Evolutionary conservation across 1,140 invertebrate genomes (phyloP).

Genomic region (Drosophila tropicalis): DNA sequence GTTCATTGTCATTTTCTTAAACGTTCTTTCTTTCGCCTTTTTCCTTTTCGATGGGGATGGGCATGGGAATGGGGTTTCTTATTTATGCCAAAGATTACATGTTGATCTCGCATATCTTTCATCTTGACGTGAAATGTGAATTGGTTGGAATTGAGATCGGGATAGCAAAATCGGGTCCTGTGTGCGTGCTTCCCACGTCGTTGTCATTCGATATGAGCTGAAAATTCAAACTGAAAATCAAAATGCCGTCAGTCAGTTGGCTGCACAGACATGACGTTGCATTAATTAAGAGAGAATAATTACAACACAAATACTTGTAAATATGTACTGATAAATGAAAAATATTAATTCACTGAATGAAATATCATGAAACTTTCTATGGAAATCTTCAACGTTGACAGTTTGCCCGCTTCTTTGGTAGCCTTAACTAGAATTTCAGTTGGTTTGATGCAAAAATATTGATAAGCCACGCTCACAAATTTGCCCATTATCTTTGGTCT

Average conservation of each 20-base stretch:
- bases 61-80: constrained; percentile 25
- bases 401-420: constrained; percentile 62
- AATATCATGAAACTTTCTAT: constrained; percentile 44
- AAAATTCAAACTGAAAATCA: constrained; percentile 49
- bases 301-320: constrained; percentile 24
- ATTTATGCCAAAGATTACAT: constrained; percentile 79
- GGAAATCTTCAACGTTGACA: constrained; percentile 47
- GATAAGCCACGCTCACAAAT: constrained; percentile 55
- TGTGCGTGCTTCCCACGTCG: constrained; percentile 76
- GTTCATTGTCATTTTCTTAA: constrained; percentile 70
- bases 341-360: constrained; percentile 55
- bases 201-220: constrained; percentile 60
- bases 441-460: constrained; percentile 40
- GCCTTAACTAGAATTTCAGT: constrained; percentile 33
- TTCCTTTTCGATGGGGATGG: neutral
- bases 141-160: constrained; percentile 24
- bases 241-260: constrained; percentile 72
- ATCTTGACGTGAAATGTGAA: constrained; percentile 58
- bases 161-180: constrained; percentile 20
- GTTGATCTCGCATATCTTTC: constrained; percentile 80
- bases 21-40: constrained; percentile 38
- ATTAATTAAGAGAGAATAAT: constrained; percentile 61
- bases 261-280: constrained; percentile 52
- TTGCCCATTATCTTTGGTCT: constrained; percentile 49
- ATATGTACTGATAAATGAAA: constrained; percentile 6